Conservation (phyloP, 2,113 vertebrate genomes). For the Nothocercus julius region DNA sequence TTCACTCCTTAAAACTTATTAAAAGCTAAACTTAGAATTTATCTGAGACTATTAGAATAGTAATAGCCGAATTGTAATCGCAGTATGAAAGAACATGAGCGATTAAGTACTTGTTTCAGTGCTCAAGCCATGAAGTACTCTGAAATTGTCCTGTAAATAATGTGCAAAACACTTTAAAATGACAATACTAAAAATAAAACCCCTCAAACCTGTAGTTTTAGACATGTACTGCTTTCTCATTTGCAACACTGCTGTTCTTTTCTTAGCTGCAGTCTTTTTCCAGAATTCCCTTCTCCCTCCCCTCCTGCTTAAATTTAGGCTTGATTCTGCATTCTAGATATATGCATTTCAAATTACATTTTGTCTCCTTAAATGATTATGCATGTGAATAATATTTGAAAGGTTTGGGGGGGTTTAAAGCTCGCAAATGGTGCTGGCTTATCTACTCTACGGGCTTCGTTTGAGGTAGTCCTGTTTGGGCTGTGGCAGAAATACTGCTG, state of each 20-base stretch:
- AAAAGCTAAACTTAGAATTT: background rate
- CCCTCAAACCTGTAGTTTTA: background rate
- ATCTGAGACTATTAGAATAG: background rate
- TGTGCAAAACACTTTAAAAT: background rate
- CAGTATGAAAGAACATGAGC: background rate
- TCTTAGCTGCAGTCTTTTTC: background rate
- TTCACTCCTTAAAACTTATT: background rate
- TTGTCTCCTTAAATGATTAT: accelerated
- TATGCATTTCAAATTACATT: background rate
- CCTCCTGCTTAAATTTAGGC: background rate
- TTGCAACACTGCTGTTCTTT: background rate
- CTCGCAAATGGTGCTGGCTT: background rate
- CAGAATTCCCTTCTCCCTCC: background rate
- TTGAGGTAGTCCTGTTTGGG: background rate
- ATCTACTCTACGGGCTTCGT: accelerated
- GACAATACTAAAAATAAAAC: background rate
- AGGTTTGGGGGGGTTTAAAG: background rate
- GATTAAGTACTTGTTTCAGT: background rate
- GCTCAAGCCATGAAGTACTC: background rate
- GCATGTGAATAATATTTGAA: background rate
- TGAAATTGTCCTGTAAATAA: background rate
- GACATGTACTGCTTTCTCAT: background rate
- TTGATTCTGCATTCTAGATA: background rate
- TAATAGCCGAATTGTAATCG: background rate
- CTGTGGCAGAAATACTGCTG: background rate